Conservation (phyloP, 1,140 invertebrate species). For the roundworm (Caenorhabditis elegans) region WBcel235 BX284602.5:10066001-10066500, state of each 20-base stretch:
- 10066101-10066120: too few species aligned
- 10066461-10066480: conserved; percentile 12
- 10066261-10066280: conserved; percentile 20
- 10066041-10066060: too few species aligned
- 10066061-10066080: too few species aligned
- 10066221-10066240: conserved; percentile 31
- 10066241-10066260: conserved; percentile 30
- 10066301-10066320: neutral
- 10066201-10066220: too few species aligned
- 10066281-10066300: neutral
- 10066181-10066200: too few species aligned
- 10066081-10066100: too few species aligned
- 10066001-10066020: too few species aligned
- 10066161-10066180: neutral
- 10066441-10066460: neutral
- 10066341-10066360: neutral
- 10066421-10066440: conserved; percentile 30
- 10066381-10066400: too few species aligned
- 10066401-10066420: neutral
- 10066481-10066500: neutral
- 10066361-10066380: too few species aligned
- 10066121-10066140: too few species aligned
- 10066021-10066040: too few species aligned
- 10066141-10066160: too few species aligned
- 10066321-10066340: conserved; percentile 19